Conservation (phyloP, 2,888 invertebrate genomes). For the Bibio marci region DNA sequence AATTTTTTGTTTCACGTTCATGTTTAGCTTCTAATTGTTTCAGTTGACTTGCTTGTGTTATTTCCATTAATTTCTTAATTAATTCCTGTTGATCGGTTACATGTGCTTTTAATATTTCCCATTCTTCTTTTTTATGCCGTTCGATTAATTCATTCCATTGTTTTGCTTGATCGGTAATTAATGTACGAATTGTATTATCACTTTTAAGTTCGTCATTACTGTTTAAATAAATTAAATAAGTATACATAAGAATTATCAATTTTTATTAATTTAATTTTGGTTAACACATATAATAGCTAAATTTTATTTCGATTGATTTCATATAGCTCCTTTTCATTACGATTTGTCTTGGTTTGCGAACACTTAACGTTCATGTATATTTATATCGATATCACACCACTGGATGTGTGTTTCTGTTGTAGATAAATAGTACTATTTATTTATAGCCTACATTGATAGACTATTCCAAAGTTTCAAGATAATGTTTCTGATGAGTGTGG, state of each 20-base stretch:
- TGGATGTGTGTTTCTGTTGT: too few relatives aligned
- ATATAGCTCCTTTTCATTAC: too few relatives aligned
- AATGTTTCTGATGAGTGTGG: too few relatives aligned
- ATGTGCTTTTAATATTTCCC: conserved; percentile 63
- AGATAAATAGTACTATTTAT: too few relatives aligned
- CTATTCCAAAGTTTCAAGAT: too few relatives aligned
- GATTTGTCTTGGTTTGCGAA: too few relatives aligned
- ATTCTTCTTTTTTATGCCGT: conserved; percentile 65
- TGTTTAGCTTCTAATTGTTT: conserved; percentile 82
- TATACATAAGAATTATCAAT: too few relatives aligned
- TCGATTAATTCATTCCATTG: conserved; percentile 90
- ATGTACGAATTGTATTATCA: conserved; percentile 58
- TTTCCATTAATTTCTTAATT: conserved; percentile 60
- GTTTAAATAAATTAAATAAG: conserved; percentile 14
- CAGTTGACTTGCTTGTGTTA: conserved; percentile 66
- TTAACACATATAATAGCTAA: too few relatives aligned
- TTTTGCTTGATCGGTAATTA: conserved; percentile 81
- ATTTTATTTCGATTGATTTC: too few relatives aligned
- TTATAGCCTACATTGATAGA: too few relatives aligned
- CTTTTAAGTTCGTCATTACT: conserved; percentile 67
- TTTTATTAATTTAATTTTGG: neutral
- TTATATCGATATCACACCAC: too few relatives aligned
- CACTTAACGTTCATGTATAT: too few relatives aligned
- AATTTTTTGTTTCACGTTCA: conserved; percentile 85
- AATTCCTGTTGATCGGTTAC: conserved; percentile 67